Conservation (phyloP, 1,140 invertebrate species). For the Cardiocondyla obscurior region DNA sequence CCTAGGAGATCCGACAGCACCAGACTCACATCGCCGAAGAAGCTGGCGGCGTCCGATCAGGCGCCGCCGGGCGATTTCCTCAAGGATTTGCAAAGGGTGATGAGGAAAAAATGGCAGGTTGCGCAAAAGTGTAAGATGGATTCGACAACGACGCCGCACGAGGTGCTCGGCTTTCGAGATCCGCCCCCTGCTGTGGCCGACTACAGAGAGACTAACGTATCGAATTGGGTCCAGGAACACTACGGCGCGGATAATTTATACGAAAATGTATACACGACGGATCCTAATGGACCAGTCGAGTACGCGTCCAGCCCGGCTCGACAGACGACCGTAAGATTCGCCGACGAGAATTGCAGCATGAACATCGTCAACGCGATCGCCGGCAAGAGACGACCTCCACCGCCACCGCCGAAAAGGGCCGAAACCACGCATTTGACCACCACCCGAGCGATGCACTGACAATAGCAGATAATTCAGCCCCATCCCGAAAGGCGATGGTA, state of each 20-base stretch:
- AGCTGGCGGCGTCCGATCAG: conserved; percentile 87
- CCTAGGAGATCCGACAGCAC: conserved; percentile 90
- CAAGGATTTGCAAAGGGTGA: conserved; percentile 94
- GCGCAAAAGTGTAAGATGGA: conserved; percentile 95
- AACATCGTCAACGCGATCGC: conserved; percentile 78
- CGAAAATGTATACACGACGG: conserved; percentile 85
- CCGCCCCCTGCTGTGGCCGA: conserved; percentile 87
- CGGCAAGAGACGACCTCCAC: conserved; percentile 87
- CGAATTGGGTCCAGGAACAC: conserved; percentile 95
- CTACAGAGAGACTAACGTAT: conserved; percentile 92
- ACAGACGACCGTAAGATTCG: conserved; percentile 74
- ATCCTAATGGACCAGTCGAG: conserved; percentile 80
- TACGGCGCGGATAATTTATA: conserved; percentile 89
- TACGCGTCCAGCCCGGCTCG: conserved; percentile 81
- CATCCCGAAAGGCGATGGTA: conserved; percentile 77
- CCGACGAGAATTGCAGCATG: conserved; percentile 76
- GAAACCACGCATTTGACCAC: conserved; percentile 89
- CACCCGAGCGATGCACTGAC: conserved; percentile 83
- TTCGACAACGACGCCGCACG: conserved; percentile 92
- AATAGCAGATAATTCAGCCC: conserved; percentile 81
- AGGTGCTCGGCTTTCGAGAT: conserved; percentile 94
- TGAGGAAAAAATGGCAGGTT: conserved; percentile 97
- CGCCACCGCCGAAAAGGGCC: conserved; percentile 91
- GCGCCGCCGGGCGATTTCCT: conserved; percentile 93
- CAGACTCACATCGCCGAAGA: conserved; percentile 89